Evolutionary conservation across 2,113 vertebrate species (phyloP).

Genomic region (Phyllostomus discolor): DNA sequence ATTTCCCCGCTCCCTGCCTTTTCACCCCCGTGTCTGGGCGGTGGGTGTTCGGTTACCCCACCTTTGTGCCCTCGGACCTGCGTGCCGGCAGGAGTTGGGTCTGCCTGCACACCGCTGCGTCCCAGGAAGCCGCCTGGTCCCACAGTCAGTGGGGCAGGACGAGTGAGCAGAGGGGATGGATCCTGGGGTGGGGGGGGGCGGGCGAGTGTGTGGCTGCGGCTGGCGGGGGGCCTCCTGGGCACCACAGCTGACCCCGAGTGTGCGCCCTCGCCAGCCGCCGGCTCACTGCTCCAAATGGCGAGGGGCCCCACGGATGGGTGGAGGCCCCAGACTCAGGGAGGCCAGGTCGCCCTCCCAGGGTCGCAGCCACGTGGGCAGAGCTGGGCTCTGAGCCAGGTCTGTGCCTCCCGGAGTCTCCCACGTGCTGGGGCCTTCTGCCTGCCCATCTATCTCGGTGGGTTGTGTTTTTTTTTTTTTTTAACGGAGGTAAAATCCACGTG

Average conservation of each 20-base stretch:
- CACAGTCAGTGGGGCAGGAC: fast-evolving
- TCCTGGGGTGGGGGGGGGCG: fast-evolving
- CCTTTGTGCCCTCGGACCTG: not conserved
- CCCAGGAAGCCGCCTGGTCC: not conserved
- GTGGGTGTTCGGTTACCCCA: fast-evolving
- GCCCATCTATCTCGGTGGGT: fast-evolving
- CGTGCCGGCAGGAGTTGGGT: no score
- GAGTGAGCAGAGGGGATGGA: fast-evolving
- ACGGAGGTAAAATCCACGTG: no score
- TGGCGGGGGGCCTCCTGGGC: not conserved
- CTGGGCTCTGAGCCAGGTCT: not conserved
- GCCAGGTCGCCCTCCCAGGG: not conserved
- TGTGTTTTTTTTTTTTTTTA: no score
- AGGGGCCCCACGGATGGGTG: fast-evolving
- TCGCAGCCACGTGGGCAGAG: not conserved
- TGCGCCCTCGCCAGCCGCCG: not conserved
- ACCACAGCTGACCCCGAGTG: fast-evolving
- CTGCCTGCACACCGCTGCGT: not conserved
- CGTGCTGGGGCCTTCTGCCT: fast-evolving
- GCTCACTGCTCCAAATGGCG: fast-evolving
- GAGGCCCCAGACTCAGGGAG: not conserved
- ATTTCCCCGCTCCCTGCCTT: not conserved
- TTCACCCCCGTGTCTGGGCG: no score
- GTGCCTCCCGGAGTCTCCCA: not conserved
- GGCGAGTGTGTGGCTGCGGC: not conserved